Evolutionary conservation across 2,797 vertebrate species (phyloP).

Genomic region (Myotis myotis): DNA sequence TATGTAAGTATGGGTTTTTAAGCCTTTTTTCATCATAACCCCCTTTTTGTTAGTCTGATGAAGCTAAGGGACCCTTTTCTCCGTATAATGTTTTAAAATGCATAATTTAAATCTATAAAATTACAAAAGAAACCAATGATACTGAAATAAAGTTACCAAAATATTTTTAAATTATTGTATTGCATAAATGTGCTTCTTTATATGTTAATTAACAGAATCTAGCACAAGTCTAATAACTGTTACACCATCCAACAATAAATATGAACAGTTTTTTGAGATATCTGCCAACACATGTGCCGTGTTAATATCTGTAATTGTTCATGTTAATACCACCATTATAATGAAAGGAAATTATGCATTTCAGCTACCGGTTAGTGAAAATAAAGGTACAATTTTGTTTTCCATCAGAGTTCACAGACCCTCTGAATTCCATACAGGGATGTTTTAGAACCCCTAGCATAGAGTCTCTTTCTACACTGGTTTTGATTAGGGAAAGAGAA

Average conservation of each 20-base stretch:
- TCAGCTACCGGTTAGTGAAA: neutral
- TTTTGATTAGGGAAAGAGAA: neutral
- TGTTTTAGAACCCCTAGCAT: neutral
- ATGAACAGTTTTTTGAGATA: neutral
- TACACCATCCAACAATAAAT: neutral
- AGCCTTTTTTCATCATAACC: neutral
- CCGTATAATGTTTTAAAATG: neutral
- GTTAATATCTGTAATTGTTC: neutral
- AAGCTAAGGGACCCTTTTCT: neutral
- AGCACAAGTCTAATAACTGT: neutral
- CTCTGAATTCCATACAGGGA: neutral
- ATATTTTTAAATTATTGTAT: neutral
- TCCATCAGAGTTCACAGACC: neutral
- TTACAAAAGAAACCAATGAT: neutral
- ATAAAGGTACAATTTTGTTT: constrained; percentile 12
- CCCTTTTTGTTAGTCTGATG: neutral
- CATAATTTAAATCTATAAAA: neutral
- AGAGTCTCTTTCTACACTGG: neutral
- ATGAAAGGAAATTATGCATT: neutral
- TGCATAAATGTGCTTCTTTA: neutral
- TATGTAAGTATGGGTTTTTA: neutral
- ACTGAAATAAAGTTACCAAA: neutral
- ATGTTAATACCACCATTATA: neutral
- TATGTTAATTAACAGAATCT: neutral
- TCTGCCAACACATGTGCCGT: neutral